Evolutionary conservation across 2,888 invertebrate species (phyloP), one percentile per base, ranked within the genome.

Genomic region (Heteromyza rotundicornis): DNA sequence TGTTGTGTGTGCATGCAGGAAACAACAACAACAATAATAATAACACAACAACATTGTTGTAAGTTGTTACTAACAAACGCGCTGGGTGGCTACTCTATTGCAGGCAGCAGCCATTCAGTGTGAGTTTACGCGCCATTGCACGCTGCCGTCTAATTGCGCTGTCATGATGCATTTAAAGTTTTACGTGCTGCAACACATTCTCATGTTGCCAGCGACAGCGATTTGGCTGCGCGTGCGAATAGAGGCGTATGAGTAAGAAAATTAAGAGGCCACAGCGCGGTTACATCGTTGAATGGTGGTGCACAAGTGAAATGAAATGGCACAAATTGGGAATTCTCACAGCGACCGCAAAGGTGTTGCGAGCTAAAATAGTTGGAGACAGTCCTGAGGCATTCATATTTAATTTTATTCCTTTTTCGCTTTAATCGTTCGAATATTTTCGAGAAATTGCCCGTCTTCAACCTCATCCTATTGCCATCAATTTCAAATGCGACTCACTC

Each of bases 101-200:
- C 32, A 5, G 32, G 7, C 32, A 32, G 7, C 32, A 5, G 8
- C 40, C 40, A 40, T 40, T n/a, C 12, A n/a, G 20, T 35, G 59
- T 66, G 64, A 70, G 66, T 70, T 76, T 70, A 69, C 77, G 74
- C 71, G 65, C 71, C 74, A 74, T 75, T 74, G 76, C 74, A 54
- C 70, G 63, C 67, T 16, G 53, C 24, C 56, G 44, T 22, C 3
- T 74, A 76, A 75, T 74, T 77, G 74, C 68, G 68, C 71, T 72
- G 68, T 69, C 75, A 73, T 72, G 12, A 16, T 12, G 23, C 16
- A 1, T 35, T 17, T 56, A 70, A 68, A 71, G 66, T 68, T 71
- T 69, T 64, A 57, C 68, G 68, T 63, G 56, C 56, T 40, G 56
- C 56, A 56, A 60, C 56, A 56, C 51, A 59, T 66, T 68, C 70